A percentile compares a stretch with the other conserved stretches of the same genome.
Conservation (phyloP, 2,797 vertebrate species). For the Rhinella marina region DNA sequence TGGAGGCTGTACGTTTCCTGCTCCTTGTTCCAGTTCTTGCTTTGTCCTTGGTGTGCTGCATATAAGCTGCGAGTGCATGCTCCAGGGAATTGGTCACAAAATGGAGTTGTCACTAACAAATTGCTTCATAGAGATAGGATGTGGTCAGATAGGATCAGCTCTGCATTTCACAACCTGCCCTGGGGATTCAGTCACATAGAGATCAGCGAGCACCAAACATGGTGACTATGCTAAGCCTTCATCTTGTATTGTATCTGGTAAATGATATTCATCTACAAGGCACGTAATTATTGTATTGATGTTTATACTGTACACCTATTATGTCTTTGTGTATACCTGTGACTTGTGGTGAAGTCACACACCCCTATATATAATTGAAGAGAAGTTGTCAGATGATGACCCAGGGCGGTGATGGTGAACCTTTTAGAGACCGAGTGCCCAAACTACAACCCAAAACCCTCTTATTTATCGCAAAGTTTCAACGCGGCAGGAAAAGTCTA, state of each 20-base stretch:
- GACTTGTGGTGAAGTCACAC: background rate
- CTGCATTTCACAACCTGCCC: conserved; percentile 27
- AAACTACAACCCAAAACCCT: no score
- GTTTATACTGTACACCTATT: background rate
- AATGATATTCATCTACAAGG: background rate
- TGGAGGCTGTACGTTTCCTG: background rate
- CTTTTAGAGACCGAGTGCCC: no score
- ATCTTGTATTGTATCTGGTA: background rate
- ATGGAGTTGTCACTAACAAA: conserved; percentile 48
- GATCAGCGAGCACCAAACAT: background rate
- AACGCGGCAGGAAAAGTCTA: no score
- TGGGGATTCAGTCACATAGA: conserved; percentile 47
- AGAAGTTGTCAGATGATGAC: no score
- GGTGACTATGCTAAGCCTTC: background rate
- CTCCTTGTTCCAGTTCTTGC: background rate
- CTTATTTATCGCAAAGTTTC: no score
- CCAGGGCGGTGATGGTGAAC: no score
- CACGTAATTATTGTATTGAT: background rate
- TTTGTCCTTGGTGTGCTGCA: background rate
- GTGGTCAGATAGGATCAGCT: conserved; percentile 48
- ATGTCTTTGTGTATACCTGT: background rate
- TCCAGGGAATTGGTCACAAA: conserved; percentile 38
- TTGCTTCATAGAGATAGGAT: conserved; percentile 51
- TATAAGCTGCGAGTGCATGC: conserved; percentile 1
- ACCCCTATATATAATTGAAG: no score